phyloP scores from a whole-genome alignment of 2,113 vertebrate species.

The Plestiodon gilberti region DNA sequence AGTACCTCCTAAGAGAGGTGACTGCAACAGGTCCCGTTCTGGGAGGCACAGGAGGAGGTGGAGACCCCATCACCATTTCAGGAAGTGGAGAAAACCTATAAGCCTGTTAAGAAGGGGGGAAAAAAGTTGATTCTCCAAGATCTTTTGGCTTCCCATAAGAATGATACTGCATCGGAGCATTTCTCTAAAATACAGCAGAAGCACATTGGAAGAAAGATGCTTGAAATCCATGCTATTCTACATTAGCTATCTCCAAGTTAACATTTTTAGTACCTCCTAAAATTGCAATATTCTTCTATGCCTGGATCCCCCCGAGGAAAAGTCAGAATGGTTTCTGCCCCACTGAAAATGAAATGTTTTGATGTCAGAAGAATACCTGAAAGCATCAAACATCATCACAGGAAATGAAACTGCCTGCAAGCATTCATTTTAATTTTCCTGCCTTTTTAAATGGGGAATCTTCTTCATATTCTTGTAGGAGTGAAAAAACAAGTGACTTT shows the following conservation, averaged over 20 bases:
- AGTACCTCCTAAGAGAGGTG: constrained; percentile 85
- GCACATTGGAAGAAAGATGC: constrained; percentile 12
- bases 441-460: neutral
- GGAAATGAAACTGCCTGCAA: neutral
- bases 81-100: constrained; percentile 98
- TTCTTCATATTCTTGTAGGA: neutral
- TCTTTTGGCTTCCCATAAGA: neutral
- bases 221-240: fast-evolving
- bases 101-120: constrained; percentile 78
- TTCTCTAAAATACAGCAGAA: neutral
- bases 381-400: constrained; percentile 23
- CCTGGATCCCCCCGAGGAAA: constrained; percentile 34
- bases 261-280: neutral
- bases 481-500: neutral
- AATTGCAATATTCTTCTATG: constrained; percentile 27
- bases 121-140: constrained; percentile 20
- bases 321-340: neutral
- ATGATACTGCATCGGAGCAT: neutral
- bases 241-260: neutral
- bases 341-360: constrained; percentile 24
- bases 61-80: constrained; percentile 93
- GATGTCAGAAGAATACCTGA: constrained; percentile 26
- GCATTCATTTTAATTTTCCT: constrained; percentile 16
- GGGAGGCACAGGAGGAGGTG: constrained; percentile 93
- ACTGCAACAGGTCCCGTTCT: constrained; percentile 90